Evolutionary conservation across 2,888 invertebrate species (phyloP), one percentile per base, ranked within the genome.

Genomic region (Dicycla oo): DNA sequence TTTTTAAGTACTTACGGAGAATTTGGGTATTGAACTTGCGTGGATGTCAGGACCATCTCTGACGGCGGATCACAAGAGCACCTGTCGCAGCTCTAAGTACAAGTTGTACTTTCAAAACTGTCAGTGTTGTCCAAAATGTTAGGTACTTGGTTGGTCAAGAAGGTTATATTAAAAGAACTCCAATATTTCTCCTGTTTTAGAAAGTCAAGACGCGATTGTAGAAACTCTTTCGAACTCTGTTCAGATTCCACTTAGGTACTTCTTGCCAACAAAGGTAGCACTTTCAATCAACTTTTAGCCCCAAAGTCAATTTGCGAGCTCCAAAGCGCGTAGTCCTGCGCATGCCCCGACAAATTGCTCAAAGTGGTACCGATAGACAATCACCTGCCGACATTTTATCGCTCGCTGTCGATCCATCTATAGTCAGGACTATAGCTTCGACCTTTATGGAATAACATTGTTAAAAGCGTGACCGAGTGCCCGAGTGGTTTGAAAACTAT

Each of bases 341-440:
- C 87, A 85, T 79, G 81, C 81, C 45, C 74, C 60, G 51, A 81
- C 86, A 89, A 90, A 90, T 90, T 90, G 89, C 86, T 88, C 89
- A 90, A 90, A 90, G 91, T 86, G 85, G 81, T 68, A 69, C 57
- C 80, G 66, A 80, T 83, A 83, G 75, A 78, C 88, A 89, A 90
- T 89, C 90, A 88, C 76, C 84, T 82, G 80, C 77, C 80, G 79
- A 75, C 75, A 73, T 78, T 84, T 82, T 84, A 80, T 82, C 80
- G 76, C n/a, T 63, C 73, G 49, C 65, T 73, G 58, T 73, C 69
- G 56, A 66, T 53, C 69, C 51, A 69, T 70, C 67, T 30, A 68
- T 62, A 81, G 76, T 57, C 53, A n/a, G 13, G 67, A 20, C 78
- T 64, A 69, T 65, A 45, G 54, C 34, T 38, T 43, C 26, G 51